Percentiles rank a stretch among this genome's conserved stretches.
Evolutionary conservation across 2,888 invertebrate genomes (phyloP).

Genomic region (Eristalis tenax): DNA sequence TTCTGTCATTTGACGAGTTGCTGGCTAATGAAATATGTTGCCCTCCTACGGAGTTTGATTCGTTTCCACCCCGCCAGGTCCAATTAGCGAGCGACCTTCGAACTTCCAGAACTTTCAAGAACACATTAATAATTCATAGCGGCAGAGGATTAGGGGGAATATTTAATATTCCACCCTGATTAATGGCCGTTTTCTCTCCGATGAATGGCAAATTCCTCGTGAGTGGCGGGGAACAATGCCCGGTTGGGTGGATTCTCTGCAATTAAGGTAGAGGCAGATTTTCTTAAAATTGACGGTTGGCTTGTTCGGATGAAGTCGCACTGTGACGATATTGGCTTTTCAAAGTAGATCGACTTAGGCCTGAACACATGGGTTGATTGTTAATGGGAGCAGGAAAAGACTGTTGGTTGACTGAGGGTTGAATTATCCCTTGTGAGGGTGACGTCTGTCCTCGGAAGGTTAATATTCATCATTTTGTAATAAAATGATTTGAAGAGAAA

Average conservation of each 20-base stretch:
- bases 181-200: conserved; percentile 8
- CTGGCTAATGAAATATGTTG: conserved; percentile 21
- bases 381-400: too few relatives aligned
- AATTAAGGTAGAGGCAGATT: background rate
- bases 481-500: too few relatives aligned
- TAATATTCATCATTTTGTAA: too few relatives aligned
- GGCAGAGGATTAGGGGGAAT: conserved; percentile 11
- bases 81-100: conserved; percentile 43
- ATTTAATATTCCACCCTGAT: conserved; percentile 56
- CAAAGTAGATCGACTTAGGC: background rate
- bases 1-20: conserved; percentile 18
- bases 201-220: background rate
- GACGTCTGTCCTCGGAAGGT: too few relatives aligned
- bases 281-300: background rate
- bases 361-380: too few relatives aligned
- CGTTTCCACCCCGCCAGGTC: conserved; percentile 32
- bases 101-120: conserved; percentile 25
- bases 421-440: too few relatives aligned
- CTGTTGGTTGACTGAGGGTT: too few relatives aligned
- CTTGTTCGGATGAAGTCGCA: background rate
- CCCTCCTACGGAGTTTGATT: background rate
- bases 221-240: background rate
- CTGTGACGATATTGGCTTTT: background rate
- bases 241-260: background rate
- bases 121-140: conserved; percentile 52